Percentiles rank a stretch among this genome's conserved stretches.
These are phyloP conservation scores for Vireo altiloquus DNA, from an alignment of 2,113 vertebrate species.

Conservation along the genomic window DNA sequence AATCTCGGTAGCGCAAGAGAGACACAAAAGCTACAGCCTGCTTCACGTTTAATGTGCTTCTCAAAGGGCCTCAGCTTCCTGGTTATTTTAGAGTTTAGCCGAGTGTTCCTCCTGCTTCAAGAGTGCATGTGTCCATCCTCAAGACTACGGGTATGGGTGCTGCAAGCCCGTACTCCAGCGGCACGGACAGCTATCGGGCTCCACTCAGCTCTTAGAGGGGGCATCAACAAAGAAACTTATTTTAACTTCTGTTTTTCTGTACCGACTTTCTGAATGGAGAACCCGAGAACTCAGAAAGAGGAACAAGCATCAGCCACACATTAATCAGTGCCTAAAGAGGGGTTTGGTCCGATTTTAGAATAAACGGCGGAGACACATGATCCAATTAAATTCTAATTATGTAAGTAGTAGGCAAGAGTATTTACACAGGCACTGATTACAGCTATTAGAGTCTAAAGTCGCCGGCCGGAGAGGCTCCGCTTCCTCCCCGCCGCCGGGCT, in stretches of 20 bases:
- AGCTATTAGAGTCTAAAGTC: constrained; percentile 24
- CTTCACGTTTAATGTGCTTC: neutral
- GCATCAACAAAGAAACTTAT: neutral
- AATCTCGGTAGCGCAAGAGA: neutral
- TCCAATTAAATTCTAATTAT: constrained; percentile 60
- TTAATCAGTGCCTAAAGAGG: neutral
- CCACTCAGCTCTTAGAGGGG: neutral
- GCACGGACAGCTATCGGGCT: neutral
- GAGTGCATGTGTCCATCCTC: neutral
- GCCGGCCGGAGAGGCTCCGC: neutral
- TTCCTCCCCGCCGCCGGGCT: neutral
- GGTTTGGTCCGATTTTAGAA: constrained; percentile 37
- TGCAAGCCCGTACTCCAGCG: neutral
- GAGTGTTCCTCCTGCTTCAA: neutral
- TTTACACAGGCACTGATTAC: constrained; percentile 33
- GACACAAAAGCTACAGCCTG: neutral
- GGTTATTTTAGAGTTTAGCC: neutral
- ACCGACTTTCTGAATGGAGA: neutral
- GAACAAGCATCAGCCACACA: neutral
- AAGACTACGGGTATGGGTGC: neutral
- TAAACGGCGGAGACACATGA: constrained; percentile 22
- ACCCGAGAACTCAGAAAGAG: neutral
- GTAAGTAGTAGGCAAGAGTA: constrained; percentile 47
- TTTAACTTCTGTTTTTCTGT: neutral
- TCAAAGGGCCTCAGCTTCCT: neutral